These are phyloP conservation scores for Oceanodroma leucorhoa DNA, from an alignment of 2,797 vertebrate genomes.

Conservation along the genomic window DNA sequence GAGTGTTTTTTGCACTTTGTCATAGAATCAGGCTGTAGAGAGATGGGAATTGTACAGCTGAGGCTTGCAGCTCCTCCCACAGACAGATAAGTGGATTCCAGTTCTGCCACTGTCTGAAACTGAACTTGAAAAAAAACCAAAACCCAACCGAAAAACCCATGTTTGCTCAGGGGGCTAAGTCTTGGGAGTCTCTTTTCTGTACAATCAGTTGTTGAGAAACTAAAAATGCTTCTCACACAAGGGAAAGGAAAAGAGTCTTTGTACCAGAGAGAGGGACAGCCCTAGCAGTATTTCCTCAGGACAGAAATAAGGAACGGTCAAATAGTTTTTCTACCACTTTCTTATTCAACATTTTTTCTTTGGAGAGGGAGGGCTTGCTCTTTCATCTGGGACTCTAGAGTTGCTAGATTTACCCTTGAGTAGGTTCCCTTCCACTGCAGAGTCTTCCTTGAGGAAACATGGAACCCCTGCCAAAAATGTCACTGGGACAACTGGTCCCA, in stretches of 20 bases:
- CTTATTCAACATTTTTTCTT: background rate
- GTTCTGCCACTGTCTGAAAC: background rate
- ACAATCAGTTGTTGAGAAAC: background rate
- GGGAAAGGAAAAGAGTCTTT: background rate
- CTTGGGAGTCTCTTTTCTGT: background rate
- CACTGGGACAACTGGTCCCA: background rate
- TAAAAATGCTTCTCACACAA: background rate
- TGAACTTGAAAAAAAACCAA: background rate
- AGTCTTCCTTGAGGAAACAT: background rate
- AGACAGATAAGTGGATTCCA: background rate
- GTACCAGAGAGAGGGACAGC: background rate
- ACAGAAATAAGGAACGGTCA: background rate
- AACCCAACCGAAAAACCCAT: background rate
- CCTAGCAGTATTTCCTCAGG: background rate
- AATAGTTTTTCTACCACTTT: background rate
- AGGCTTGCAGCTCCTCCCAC: background rate
- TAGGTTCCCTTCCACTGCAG: background rate
- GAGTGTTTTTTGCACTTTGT: background rate
- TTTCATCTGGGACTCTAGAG: background rate
- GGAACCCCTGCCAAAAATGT: background rate
- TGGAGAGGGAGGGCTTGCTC: background rate
- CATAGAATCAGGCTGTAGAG: background rate
- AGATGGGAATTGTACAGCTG: background rate
- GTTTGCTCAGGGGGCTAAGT: background rate
- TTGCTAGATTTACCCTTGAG: background rate